A percentile compares a stretch with the other conserved stretches of the same genome.
Conservation (phyloP, 2,797 vertebrate genomes). For the Ispidina picta region DNA sequence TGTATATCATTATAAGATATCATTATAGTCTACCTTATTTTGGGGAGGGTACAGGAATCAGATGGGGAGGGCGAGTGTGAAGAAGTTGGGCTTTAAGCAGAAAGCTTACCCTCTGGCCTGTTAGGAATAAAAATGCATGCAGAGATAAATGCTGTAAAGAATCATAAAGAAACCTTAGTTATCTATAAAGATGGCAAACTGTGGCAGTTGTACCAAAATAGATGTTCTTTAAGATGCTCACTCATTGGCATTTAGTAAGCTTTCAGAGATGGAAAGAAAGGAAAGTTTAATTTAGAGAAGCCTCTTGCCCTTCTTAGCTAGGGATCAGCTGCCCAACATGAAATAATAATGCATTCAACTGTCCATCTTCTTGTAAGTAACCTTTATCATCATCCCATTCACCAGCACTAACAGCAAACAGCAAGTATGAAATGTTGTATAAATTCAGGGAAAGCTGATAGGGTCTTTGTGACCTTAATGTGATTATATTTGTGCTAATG, state of each 20-base stretch:
- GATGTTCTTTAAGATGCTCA: constrained; percentile 24
- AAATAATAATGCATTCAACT: constrained; percentile 78
- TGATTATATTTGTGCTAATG: constrained; percentile 78
- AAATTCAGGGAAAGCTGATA: constrained; percentile 62
- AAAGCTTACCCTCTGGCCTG: not conserved
- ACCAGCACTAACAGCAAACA: constrained; percentile 57
- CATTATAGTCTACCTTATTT: not conserved
- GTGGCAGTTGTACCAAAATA: constrained; percentile 20
- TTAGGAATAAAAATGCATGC: not conserved
- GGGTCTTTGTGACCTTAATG: constrained; percentile 68
- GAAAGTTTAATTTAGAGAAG: constrained; percentile 73
- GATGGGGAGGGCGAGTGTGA: not conserved
- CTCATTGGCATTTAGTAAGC: constrained; percentile 70
- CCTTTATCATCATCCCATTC: constrained; percentile 68
- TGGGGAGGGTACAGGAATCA: not conserved
- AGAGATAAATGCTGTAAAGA: not conserved
- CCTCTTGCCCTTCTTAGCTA: constrained; percentile 68
- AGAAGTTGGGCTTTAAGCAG: not conserved
- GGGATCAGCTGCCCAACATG: constrained; percentile 71
- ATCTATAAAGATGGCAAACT: constrained; percentile 7
- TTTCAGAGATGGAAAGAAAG: constrained; percentile 68
- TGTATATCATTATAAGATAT: not conserved
- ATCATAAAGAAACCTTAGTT: constrained; percentile 1
- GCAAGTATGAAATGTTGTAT: constrained; percentile 43
- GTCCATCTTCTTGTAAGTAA: constrained; percentile 74